These are phyloP conservation scores for Muschampia plurimacula DNA, from an alignment of 2,888 invertebrate species.

Conservation along the genomic window DNA sequence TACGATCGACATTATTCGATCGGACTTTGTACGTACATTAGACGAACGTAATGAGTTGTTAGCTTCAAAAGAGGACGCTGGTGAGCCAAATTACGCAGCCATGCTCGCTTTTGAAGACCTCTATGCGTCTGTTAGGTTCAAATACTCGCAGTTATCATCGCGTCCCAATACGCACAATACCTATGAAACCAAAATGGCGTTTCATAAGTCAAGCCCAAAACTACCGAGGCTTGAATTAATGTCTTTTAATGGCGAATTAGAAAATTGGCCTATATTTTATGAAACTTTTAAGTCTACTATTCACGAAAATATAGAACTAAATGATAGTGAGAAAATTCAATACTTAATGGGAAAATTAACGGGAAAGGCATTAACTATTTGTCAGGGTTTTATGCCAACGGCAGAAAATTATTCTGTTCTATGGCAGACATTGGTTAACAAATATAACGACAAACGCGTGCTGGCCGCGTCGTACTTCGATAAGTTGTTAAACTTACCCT, in stretches of 20 bases:
- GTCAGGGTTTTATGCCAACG: constrained; percentile 26
- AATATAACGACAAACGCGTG: constrained; percentile 28
- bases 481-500: constrained; percentile 11
- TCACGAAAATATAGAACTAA: constrained; percentile 24
- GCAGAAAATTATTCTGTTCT: constrained; percentile 20
- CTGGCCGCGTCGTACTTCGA: constrained; percentile 23
- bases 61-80: constrained; percentile 1
- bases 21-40: constrained; percentile 27
- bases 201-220: constrained; percentile 24
- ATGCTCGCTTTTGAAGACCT: constrained; percentile 15
- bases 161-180: not conserved
- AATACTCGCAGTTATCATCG: constrained; percentile 8
- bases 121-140: constrained; percentile 5
- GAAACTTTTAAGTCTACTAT: constrained; percentile 20
- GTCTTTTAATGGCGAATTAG: constrained; percentile 17
- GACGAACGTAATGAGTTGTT: constrained; percentile 33
- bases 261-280: constrained; percentile 33
- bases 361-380: constrained; percentile 29
- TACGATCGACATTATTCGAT: constrained; percentile 31
- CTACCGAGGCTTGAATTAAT: constrained; percentile 26
- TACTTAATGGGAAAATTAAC: constrained; percentile 32
- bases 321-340: constrained; percentile 24
- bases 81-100: constrained; percentile 22
- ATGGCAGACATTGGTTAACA: constrained; percentile 17
- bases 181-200: constrained; percentile 16